Conservation (phyloP, 1,140 invertebrate genomes). For the Leptoteleia sp. region DNA sequence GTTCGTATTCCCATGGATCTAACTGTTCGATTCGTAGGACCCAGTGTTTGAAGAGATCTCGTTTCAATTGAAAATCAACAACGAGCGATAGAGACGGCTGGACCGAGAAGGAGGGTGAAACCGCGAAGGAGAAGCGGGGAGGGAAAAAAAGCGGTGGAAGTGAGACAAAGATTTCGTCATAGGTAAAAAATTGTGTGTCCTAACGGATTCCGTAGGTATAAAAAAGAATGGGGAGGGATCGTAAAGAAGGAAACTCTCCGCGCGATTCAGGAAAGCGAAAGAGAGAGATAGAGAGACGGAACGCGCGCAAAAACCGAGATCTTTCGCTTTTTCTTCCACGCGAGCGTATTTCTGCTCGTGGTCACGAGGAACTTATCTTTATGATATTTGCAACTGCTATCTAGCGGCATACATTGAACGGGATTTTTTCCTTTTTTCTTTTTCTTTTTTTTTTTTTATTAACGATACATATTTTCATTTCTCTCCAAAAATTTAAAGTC, state of each 20-base stretch:
- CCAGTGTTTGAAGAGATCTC: constrained; percentile 80
- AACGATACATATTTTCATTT: constrained; percentile 12
- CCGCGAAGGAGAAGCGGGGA: constrained; percentile 49
- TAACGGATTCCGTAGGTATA: constrained; percentile 76
- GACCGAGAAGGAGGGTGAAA: constrained; percentile 61
- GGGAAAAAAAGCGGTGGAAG: constrained; percentile 49
- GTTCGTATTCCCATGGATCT: constrained; percentile 76
- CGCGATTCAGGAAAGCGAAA: constrained; percentile 30
- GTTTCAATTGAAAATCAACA: constrained; percentile 81
- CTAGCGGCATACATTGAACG: constrained; percentile 70
- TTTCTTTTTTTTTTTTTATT: too few species aligned
- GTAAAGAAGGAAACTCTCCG: too few species aligned
- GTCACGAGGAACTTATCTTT: constrained; percentile 77
- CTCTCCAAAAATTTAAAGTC: constrained; percentile 9
- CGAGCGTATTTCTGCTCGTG: constrained; percentile 52
- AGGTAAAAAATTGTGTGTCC: constrained; percentile 72
- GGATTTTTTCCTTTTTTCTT: constrained; percentile 73
- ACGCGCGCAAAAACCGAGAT: constrained; percentile 61
- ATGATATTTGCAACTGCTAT: constrained; percentile 81
- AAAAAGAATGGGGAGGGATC: too few species aligned
- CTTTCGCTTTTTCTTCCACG: constrained; percentile 71
- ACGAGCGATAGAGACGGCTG: constrained; percentile 44
- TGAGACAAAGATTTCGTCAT: constrained; percentile 73
- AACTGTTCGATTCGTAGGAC: constrained; percentile 73
- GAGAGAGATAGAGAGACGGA: constrained; percentile 14